Evolutionary conservation across 2,797 vertebrate genomes (phyloP), one percentile per base, ranked within the genome.

Genomic region (Dendrocincla tyrannina): DNA sequence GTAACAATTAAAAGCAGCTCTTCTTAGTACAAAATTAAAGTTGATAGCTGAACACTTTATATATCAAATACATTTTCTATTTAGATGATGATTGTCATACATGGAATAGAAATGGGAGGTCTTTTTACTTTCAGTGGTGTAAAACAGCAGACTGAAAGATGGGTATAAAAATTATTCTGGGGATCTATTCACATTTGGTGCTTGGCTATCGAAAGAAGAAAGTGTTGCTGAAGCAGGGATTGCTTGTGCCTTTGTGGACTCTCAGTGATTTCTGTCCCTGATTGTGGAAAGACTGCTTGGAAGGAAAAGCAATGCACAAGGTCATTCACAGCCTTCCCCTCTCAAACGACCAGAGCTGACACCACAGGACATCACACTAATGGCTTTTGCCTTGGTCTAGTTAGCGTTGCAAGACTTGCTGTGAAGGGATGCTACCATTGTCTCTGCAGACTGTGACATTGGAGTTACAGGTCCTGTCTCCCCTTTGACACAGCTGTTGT

Each of bases 1-100:
- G 59, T 94, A 93, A 53, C 76, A 84, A 89, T 82, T 95, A 82
- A 81, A 94, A 86, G 28, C 7, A 3, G 30, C 49, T 90, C 35
- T n/a, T 83, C 66, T 80, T 37, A 79, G 66, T 55, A 72, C 44
- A 89, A 63, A 91, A 74, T 84, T 37, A 69, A 90, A 81, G 22
- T n/a, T 76, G 74, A 79, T 82, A 89, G 69, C 23, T 32, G 41
- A 96, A 53, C 46, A 15, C 56, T 90, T 82, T 30, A 32, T 13
- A 35, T 62, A 63, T 44, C 42, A 37, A 73, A 70, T 47, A 30
- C 2, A 11, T 58, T 77, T 93, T 91, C 70, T 82, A 14, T 53
- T 85, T 39, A 73, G 39, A 58, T 79, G 13, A 44, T 59, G 28
- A 27, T 85, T 88, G 62, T 84, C 8, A 3, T 20, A 55, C 0